These are phyloP conservation scores for Pleuronectes platessa DNA, from an alignment of 2,113 vertebrate species.

Conservation along the genomic window DNA sequence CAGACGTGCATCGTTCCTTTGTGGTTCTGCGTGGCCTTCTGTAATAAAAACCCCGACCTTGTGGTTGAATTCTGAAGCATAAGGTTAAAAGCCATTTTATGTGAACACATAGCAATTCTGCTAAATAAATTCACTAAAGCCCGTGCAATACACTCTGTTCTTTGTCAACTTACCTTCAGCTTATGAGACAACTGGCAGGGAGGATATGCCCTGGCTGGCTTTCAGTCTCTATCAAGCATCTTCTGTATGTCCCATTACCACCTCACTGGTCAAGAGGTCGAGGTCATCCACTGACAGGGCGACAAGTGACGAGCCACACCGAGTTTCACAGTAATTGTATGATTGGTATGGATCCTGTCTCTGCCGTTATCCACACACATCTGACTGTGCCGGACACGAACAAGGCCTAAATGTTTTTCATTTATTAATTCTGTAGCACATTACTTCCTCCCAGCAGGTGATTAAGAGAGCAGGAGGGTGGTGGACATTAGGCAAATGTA, in stretches of 20 bases:
- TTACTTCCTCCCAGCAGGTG: conserved; percentile 15
- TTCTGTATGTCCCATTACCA: conserved; percentile 32
- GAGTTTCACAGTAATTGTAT: conserved; percentile 35
- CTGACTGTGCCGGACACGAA: conserved; percentile 10
- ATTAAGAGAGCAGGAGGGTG: conserved; percentile 37
- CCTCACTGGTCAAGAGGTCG: conserved; percentile 23
- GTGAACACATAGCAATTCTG: background rate
- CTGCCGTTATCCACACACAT: background rate
- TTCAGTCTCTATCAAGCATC: conserved; percentile 5
- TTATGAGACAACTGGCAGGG: conserved; percentile 34
- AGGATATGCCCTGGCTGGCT: background rate
- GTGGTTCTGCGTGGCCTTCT: conserved; percentile 17
- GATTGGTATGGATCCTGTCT: conserved; percentile 30
- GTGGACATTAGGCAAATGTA: conserved; percentile 45
- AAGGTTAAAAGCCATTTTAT: conserved; percentile 6
- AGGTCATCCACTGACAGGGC: conserved; percentile 32
- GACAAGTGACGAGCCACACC: conserved; percentile 29
- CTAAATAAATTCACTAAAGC: conserved; percentile 10
- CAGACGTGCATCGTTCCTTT: conserved; percentile 58
- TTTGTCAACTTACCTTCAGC: conserved; percentile 48
- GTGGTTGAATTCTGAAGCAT: background rate
- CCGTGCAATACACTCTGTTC: conserved; percentile 4
- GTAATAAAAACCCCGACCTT: conserved; percentile 16
- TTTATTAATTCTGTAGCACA: conserved; percentile 23
- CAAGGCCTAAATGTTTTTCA: conserved; percentile 13